phyloP scores from a whole-genome alignment of 2,113 vertebrate genomes.

The Arvicanthis niloticus region DNA sequence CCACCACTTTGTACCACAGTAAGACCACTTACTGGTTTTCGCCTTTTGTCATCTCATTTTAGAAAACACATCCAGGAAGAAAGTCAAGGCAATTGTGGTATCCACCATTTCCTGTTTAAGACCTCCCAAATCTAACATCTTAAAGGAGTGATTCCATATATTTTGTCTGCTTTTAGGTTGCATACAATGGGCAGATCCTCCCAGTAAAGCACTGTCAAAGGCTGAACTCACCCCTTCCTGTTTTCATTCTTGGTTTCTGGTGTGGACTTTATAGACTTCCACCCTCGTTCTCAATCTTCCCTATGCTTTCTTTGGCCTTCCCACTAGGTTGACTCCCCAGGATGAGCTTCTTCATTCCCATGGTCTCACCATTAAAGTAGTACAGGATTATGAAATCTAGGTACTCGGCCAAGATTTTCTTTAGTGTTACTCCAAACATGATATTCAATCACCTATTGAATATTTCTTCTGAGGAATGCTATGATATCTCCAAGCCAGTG shows the following conservation, averaged over 20 bases:
- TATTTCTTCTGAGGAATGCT: neutral
- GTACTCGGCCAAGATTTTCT: neutral
- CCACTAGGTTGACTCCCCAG: neutral
- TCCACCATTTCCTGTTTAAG: neutral
- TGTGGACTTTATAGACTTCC: slow-evolving; percentile 45
- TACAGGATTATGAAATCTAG: neutral
- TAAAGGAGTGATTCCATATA: slow-evolving; percentile 20
- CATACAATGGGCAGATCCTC: slow-evolving; percentile 40
- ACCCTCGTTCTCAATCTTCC: neutral
- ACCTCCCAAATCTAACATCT: neutral
- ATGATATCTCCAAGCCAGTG: neutral
- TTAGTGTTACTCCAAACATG: neutral
- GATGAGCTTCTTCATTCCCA: slow-evolving; percentile 18
- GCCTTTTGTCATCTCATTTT: rapidly evolving
- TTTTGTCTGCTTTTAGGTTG: slow-evolving; percentile 52
- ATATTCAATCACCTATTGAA: neutral
- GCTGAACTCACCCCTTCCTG: slow-evolving; percentile 21
- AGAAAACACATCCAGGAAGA: neutral
- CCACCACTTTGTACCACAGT: neutral
- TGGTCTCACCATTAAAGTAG: neutral
- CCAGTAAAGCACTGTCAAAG: neutral
- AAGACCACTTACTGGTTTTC: neutral
- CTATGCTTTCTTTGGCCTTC: slow-evolving; percentile 55
- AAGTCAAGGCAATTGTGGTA: neutral
- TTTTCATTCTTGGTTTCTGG: slow-evolving; percentile 51